phyloP scores from a whole-genome alignment of 2,888 invertebrate species.

The Pseudanteris insignis region DNA sequence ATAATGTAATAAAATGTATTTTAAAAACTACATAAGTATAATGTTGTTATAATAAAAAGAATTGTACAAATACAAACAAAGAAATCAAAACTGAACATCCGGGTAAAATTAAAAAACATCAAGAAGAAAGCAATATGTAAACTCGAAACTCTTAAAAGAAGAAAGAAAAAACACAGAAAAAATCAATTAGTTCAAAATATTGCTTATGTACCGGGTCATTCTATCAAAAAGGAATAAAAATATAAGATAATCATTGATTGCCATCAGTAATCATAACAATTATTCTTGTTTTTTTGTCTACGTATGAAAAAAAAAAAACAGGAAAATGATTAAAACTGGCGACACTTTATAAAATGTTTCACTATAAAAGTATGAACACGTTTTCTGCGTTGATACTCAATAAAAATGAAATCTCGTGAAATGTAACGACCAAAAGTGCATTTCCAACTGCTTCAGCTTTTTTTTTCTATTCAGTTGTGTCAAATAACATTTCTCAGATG shows the following conservation, averaged over 20 bases:
- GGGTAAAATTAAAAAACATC: slow-evolving; percentile 38
- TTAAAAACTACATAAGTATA: too few relatives aligned
- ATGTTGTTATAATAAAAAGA: too few relatives aligned
- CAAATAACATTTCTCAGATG: too few relatives aligned
- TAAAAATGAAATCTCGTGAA: not conserved
- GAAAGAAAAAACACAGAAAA: slow-evolving; percentile 27
- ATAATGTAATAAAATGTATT: too few relatives aligned
- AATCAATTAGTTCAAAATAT: slow-evolving; percentile 18
- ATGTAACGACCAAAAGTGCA: slow-evolving; percentile 24
- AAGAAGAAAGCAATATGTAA: slow-evolving; percentile 31
- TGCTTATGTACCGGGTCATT: not conserved
- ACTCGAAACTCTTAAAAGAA: slow-evolving; percentile 22
- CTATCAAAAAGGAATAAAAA: too few relatives aligned
- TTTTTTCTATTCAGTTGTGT: too few relatives aligned
- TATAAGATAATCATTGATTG: too few relatives aligned
- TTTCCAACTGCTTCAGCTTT: slow-evolving; percentile 32
- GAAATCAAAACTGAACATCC: too few relatives aligned
- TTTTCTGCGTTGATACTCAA: not conserved
- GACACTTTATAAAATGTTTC: not conserved
- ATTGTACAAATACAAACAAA: too few relatives aligned
- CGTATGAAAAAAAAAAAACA: slow-evolving; percentile 19
- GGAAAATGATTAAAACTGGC: too few relatives aligned
- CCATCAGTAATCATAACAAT: too few relatives aligned
- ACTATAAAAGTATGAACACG: not conserved
- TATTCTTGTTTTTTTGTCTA: slow-evolving; percentile 3